Evolutionary conservation across 2,888 invertebrate genomes (phyloP), one percentile per base, ranked within the genome.

Genomic region (Gryllus longicercus): DNA sequence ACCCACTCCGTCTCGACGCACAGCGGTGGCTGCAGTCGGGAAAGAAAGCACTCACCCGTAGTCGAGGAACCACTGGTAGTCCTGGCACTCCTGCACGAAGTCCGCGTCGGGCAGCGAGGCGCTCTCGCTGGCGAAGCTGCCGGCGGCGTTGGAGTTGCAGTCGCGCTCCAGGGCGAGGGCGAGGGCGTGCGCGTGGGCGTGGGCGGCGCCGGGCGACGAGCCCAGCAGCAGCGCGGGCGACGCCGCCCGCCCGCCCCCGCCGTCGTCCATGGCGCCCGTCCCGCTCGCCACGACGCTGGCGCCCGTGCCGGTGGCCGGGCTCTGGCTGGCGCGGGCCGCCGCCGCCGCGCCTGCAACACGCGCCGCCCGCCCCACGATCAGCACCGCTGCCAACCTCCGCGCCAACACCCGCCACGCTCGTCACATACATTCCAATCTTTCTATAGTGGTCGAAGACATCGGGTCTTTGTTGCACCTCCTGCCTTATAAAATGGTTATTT

Each of bases 11-110:
- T 8, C 8, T 38, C 38, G 38, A 23, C 0, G 5, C 76, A n/a
- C 50, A 51, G 79, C 78, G 51, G 51, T 14, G 74, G 76, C 23
- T 23, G 49, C 75, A 50, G 75, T 11, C n/a, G 23, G 77, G 79
- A 8, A 38, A 38, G 38, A 38, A 38, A 38, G n/a, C 63, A 88
- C 90, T 90, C 85, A 94, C 93, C 95, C 95, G 86, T 95, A 95
- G 88, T 95, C 95, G 85, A 95, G 91, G 88, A 95, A 95, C 96
- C 96, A 96, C 88, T 96, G 94, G 87, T 96, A 96, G 85, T 96
- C 96, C 85, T 94, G 94, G 90, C 95, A 95, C 88, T 96, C 96
- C 88, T 93, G 93, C 84, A 93, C 91, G 87, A 93, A 93, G 86
- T 93, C 93, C n/a, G 89, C 87, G 85, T 91, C 90, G 84, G 90